These are phyloP conservation scores for Chloroceryle amazona DNA, from an alignment of 2,797 vertebrate species.

Conservation along the genomic window DNA sequence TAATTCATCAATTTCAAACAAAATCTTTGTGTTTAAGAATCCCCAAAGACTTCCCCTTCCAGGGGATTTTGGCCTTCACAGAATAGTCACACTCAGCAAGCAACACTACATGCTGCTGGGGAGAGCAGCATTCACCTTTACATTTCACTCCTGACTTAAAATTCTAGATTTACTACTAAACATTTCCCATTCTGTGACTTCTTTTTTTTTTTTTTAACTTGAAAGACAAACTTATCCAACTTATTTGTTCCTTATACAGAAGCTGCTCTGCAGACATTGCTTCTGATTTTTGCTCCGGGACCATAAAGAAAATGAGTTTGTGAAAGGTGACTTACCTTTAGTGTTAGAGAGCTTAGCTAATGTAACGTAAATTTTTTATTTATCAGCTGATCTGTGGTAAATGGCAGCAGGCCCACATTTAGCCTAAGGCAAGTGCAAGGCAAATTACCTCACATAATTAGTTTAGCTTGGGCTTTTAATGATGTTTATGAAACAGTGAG, in stretches of 20 bases:
- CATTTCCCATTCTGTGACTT: not conserved
- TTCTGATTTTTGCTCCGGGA: not conserved
- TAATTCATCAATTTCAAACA: not conserved
- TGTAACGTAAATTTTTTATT: not conserved
- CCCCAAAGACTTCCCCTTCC: not conserved
- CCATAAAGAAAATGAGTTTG: not conserved
- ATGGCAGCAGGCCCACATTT: not conserved
- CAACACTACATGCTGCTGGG: not conserved
- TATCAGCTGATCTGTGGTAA: not conserved
- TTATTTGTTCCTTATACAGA: not conserved
- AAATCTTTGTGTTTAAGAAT: not conserved
- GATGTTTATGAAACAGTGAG: not conserved
- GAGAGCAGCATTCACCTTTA: not conserved
- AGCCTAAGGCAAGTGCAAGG: not conserved
- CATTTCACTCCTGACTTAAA: not conserved
- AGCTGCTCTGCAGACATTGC: fast-evolving
- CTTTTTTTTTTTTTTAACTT: not conserved
- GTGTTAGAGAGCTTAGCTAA: not conserved
- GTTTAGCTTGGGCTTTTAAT: not conserved
- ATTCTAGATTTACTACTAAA: not conserved
- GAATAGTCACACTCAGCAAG: not conserved
- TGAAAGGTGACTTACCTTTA: not conserved
- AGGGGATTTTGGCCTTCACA: not conserved
- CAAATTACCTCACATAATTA: not conserved
- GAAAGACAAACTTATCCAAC: not conserved